Base-by-base conservation (phyloP, 1,140 invertebrate species). In the Theocolax elegans region DNA sequence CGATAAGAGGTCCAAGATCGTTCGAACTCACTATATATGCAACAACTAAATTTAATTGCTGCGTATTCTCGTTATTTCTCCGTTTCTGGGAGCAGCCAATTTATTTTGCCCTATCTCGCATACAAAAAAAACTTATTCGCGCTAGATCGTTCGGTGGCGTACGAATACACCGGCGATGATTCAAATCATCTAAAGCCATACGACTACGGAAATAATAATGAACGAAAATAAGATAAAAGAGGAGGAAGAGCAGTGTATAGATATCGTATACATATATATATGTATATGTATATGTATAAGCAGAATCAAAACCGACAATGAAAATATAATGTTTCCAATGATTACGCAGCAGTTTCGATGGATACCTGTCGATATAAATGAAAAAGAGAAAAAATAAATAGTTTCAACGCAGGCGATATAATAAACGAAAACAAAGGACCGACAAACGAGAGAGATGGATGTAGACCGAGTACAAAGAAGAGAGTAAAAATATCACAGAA, bases 321-420 rank as follows among this genome's bases (percentile, higher is more conserved):
- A 59, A 68, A 68, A 68, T 68, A 62, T 68, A 59, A 68, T 68
- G 31, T 67, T 67, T 49, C 48, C 54, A 60, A 68, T 60, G 66
- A 68, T 68, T 68, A 68, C 56, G 46, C 66, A 60, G 66, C 66
- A 53, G 0, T 40, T 60, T 49, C 27, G 48, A 13, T 29, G 27
- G 44, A 31, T 46, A n/a, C 31, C 10, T 35, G 31, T 35, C 31
- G 10, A 6, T 8, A 35, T 40, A 23, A 17, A 1, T 13, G 35
- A 35, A 35, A 35, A 35, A 35, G 35, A 21, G 3, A 12, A 59
- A 67, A 67, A 59, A 58, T 67, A 59, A 51, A 60, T 68, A 60
- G 66, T 60, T 59, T 48, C 48, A 29, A 13, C 31, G 19, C 29
- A 29, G 54, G 54, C 53, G 15, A 38, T 49, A 49, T 59, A 58